Conservation (phyloP, 2,888 invertebrate genomes). For the Axea sp. region DNA sequence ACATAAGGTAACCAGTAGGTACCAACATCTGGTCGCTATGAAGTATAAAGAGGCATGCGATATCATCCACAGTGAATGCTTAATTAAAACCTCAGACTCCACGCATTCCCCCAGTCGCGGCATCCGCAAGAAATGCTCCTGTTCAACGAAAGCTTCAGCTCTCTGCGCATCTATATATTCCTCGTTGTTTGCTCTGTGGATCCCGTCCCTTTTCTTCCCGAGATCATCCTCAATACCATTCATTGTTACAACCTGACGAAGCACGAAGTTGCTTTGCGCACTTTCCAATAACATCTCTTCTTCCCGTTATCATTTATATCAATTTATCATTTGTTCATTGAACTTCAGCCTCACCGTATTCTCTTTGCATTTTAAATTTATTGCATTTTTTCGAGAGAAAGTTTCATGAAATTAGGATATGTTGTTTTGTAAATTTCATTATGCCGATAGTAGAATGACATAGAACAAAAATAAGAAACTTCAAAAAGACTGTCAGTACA, state of each 20-base stretch:
- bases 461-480: too few relatives aligned
- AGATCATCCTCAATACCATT: constrained; percentile 60
- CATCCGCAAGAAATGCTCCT: constrained; percentile 66
- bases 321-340: constrained; percentile 58
- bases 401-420: background rate
- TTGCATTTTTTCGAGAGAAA: background rate
- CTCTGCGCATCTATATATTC: constrained; percentile 51
- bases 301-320: constrained; percentile 57
- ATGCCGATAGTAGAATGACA: too few relatives aligned
- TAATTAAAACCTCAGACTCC: constrained; percentile 79
- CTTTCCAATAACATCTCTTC: constrained; percentile 56
- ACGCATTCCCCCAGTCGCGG: constrained; percentile 59
- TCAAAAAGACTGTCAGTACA: too few relatives aligned
- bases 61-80: constrained; percentile 79
- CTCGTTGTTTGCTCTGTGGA: constrained; percentile 56
- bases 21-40: constrained; percentile 82
- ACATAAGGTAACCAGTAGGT: constrained; percentile 65
- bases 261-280: constrained; percentile 58
- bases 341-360: constrained; percentile 11
- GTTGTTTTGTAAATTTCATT: too few relatives aligned
- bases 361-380: constrained; percentile 34
- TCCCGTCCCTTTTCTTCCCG: constrained; percentile 54
- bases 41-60: constrained; percentile 81
- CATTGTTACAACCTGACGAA: constrained; percentile 62
- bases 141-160: constrained; percentile 60